Conservation (phyloP, 2,113 vertebrate species). For the Eulemur macaco region DNA sequence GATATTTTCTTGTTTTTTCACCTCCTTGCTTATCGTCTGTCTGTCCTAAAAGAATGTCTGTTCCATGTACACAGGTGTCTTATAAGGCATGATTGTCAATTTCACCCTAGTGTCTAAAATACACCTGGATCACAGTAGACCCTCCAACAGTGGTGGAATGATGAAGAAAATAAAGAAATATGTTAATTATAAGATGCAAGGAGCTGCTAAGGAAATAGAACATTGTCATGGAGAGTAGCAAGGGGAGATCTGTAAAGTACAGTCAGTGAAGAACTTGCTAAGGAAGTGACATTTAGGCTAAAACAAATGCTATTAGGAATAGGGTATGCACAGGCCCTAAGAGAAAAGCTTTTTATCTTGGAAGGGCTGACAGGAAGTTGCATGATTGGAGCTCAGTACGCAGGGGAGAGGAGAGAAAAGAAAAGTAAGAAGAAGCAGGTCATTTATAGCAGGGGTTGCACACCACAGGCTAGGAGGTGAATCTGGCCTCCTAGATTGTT, state of each 20-base stretch:
- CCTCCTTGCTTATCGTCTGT: background rate
- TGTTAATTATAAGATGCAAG: background rate
- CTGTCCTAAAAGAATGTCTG: background rate
- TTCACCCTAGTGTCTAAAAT: background rate
- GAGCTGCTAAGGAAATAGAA: background rate
- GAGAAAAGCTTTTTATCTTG: background rate
- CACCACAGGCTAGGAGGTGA: background rate
- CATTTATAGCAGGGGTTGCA: background rate
- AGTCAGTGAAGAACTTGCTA: background rate
- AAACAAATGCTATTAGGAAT: background rate
- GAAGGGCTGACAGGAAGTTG: background rate
- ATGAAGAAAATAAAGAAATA: background rate
- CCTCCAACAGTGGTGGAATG: background rate
- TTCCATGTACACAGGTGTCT: background rate
- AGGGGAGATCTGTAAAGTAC: background rate
- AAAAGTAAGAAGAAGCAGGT: background rate
- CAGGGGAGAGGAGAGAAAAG: background rate
- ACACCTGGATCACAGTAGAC: background rate
- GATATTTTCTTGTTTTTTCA: background rate
- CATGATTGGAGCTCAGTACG: background rate
- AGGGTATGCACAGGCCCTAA: background rate
- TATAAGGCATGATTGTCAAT: background rate
- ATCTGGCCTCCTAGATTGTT: background rate
- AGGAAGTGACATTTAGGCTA: background rate
- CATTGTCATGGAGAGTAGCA: background rate